Base-by-base conservation (phyloP, 2,113 vertebrate species). In the Grallaria varia region DNA sequence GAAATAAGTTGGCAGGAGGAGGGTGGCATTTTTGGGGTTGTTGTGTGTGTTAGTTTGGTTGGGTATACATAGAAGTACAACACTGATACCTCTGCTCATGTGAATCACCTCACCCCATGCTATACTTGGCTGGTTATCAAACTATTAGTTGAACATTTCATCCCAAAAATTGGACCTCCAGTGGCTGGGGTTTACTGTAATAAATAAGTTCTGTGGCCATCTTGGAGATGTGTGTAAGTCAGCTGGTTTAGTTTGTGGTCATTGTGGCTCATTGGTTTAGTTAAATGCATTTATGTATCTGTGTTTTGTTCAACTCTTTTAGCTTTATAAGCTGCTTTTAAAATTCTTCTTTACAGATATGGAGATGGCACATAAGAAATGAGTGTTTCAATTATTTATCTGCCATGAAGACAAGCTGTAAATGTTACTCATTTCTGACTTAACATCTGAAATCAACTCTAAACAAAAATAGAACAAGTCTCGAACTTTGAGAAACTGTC, bases 371-470 rank as follows among this genome's bases (percentile, higher is more conserved):
- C 58, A 50, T 1, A 7, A 75, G 35, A 90, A 92, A 93, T 42
- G 2, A 87, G 21, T 76, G 79, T 89, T 92, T 91, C 75, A 76
- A 35, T 89, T 95, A 89, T 92, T 95, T 92, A 78, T 73, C 81
- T 92, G 59, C 23, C 21, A 50, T 45, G 62, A 88, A 82, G 68
- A 84, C 28, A 76, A 90, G 68, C 52, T 93, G 72, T 90, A 93
- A 92, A 79, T 9, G 17, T 87, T 97, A 60, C 86, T 90, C 95
- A 81, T 95, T 95, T 97, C 80, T 89, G 64, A 79, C 30, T 94
- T 85, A 63, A 40, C 47, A 10, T 89, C 79, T 59, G 80, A 96
- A 95, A 94, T 74, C 42, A 88, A 50, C 58, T 77, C 87, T 69
- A 90, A 93, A 89, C 31, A 94, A 87, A 95, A 89, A 53, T n/a